phyloP scores from a whole-genome alignment of 2,113 vertebrate species.

The Sinocyclocheilus maitianheensis region DNA sequence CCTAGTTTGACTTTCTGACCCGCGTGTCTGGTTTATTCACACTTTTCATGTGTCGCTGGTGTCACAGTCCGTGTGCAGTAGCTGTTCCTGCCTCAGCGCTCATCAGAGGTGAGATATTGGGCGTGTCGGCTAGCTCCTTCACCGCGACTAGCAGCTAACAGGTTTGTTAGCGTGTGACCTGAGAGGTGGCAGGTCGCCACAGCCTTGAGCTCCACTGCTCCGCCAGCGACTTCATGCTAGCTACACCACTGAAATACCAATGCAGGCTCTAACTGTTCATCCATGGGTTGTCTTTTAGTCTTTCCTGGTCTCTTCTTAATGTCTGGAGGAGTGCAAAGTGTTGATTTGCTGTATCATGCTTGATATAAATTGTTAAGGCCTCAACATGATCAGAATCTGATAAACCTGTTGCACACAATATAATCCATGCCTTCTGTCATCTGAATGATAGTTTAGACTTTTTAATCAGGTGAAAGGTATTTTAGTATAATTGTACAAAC shows the following conservation, averaged over 20 bases:
- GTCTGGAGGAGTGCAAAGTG: no score
- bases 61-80: not conserved
- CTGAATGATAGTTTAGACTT: no score
- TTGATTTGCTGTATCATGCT: no score
- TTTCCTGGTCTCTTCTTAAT: not conserved
- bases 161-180: conserved; percentile 17
- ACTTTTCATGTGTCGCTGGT: not conserved
- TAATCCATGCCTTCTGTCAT: no score
- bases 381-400: no score
- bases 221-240: not conserved
- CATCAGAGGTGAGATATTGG: conserved; percentile 30
- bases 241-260: not conserved
- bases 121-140: conserved; percentile 14
- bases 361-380: no score
- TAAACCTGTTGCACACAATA: no score
- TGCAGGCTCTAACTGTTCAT: not conserved
- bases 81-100: not conserved
- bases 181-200: not conserved
- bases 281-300: not conserved
- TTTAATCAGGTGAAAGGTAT: no score
- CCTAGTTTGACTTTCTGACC: not conserved
- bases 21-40: not conserved
- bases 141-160: not conserved
- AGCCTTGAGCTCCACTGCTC: not conserved
- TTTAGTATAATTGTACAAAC: no score